Evolutionary conservation across 2,888 invertebrate species (phyloP), one percentile per base, ranked within the genome.

Genomic region (Plagiodera versicolora): DNA sequence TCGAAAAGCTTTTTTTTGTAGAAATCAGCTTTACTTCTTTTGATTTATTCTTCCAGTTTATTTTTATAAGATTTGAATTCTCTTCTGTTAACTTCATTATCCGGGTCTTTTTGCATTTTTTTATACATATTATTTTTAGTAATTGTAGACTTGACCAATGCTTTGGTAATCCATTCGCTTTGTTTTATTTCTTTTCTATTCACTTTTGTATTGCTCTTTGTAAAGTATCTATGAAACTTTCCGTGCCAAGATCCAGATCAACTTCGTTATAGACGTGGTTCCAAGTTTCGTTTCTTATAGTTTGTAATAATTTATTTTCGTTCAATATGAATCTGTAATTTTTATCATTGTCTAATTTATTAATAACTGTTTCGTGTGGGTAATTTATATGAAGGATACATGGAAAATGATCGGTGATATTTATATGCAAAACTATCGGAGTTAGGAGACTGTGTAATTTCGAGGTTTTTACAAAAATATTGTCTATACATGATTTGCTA

Each of bases 41-140:
- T 51, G 6, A 51, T 51, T 51, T 35, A 18, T 51, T 51, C 32
- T 51, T 51, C 18, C 35, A 51, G n/a, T 51, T 51, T 51, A 51
- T 51, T 51, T 35, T 51, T 51, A 35, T 51, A 35, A 1, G 51
- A 3, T 51, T 51, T 51, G 35, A 35, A 51, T 51, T 51, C 35
- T 51, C 51, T 51, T 8, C 51, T 51, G n/a, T 3, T 35, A 35
- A 1, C n/a, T 51, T 51, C 51, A 51, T 51, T 51, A 32, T 19
- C 51, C 35, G 35, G 51, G 11, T 35, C 32, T 35, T 32, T 35
- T 35, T 35, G 51, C 10, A 51, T 17, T 51, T 51, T 51, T 19
- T 35, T 35, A 8, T 51, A 51, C 35, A 51, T 46, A 6, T 46
- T 19, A 46, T 46, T 46, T 46, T 46, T 46, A 46, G 46, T 46